Percentiles rank a stretch among this genome's conserved stretches.
Conservation (phyloP, 2,113 vertebrate species). For the Laticauda colubrina region DNA sequence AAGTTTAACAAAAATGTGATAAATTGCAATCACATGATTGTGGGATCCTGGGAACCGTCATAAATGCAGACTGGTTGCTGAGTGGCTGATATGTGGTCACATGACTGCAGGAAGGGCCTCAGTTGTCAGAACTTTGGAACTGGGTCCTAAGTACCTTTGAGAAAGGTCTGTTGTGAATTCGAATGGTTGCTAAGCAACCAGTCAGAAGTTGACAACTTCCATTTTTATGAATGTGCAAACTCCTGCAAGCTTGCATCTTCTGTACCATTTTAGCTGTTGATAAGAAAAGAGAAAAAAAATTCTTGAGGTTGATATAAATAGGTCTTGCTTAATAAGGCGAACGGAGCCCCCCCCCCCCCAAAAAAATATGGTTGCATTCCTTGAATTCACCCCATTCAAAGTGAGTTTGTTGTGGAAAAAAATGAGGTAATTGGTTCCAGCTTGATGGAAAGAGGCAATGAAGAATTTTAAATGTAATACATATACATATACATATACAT, state of each 20-base stretch:
- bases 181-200: too few relatives aligned
- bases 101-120: too few relatives aligned
- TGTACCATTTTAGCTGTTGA: not conserved
- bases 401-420: not conserved
- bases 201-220: too few relatives aligned
- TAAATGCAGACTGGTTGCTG: too few relatives aligned
- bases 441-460: not conserved
- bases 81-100: too few relatives aligned
- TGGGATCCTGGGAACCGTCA: too few relatives aligned
- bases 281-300: not conserved
- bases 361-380: not conserved
- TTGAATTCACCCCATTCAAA: not conserved
- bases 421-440: not conserved
- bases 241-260: not conserved
- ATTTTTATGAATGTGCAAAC: not conserved
- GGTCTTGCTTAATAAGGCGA: not conserved
- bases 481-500: not conserved
- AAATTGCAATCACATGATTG: too few relatives aligned
- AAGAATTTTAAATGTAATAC: not conserved
- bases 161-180: too few relatives aligned
- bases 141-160: too few relatives aligned
- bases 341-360: not conserved
- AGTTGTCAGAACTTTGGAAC: too few relatives aligned
- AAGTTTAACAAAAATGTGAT: too few relatives aligned
- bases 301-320: not conserved